Conservation (phyloP, 2,888 invertebrate species). For the Cephus runcator region DNA sequence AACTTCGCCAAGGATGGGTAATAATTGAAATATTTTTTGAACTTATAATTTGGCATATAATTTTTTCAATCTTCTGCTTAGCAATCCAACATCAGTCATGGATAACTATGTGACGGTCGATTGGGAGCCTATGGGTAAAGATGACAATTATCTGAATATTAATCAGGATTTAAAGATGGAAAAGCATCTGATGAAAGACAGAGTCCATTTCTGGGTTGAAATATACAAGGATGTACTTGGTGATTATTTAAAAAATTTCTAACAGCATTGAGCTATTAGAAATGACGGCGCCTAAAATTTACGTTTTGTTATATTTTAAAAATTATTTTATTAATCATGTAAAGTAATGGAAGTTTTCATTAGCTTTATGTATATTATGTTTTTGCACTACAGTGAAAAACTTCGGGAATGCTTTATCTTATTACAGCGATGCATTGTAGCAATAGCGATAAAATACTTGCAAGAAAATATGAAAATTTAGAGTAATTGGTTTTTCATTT, state of each 20-base stretch:
- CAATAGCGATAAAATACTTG: background rate
- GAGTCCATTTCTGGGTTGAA: slow-evolving; percentile 65
- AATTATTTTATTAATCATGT: background rate
- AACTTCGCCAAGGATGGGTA: slow-evolving; percentile 69
- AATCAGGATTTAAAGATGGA: slow-evolving; percentile 54
- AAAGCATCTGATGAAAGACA: slow-evolving; percentile 54
- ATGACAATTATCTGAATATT: slow-evolving; percentile 61
- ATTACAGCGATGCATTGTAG: background rate
- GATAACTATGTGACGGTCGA: slow-evolving; percentile 49
- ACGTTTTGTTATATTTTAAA: background rate
- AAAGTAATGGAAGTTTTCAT: background rate
- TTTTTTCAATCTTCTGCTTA: slow-evolving; percentile 24
- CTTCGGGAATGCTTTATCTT: background rate
- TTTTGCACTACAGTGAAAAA: background rate
- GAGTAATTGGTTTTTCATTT: background rate
- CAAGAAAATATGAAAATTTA: background rate
- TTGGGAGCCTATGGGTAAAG: slow-evolving; percentile 62
- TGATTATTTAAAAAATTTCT: slow-evolving; percentile 40
- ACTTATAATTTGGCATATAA: background rate
- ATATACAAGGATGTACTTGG: slow-evolving; percentile 55
- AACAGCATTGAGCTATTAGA: slow-evolving; percentile 20
- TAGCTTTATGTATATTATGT: background rate
- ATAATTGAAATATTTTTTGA: background rate
- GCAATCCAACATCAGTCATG: slow-evolving; percentile 61
- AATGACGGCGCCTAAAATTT: background rate